These are phyloP conservation scores for Drosophila sordidapex DNA, from an alignment of 2,888 invertebrate species.

Conservation along the genomic window DNA sequence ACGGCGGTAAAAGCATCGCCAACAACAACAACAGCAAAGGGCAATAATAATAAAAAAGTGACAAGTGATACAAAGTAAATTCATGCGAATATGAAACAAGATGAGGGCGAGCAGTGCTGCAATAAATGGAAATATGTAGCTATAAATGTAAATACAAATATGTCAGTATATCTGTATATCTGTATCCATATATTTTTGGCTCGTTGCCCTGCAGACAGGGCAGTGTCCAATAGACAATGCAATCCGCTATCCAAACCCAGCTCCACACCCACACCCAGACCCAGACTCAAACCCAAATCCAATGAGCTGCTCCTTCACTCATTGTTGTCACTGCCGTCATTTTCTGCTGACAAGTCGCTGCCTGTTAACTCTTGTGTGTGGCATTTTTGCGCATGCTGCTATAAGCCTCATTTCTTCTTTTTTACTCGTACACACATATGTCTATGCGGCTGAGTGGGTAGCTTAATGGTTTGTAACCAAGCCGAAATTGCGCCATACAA, in stretches of 20 bases:
- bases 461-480: conserved; percentile 71
- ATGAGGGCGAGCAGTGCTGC: conserved; percentile 43
- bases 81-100: conserved; percentile 76
- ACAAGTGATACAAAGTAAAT: conserved; percentile 82
- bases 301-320: conserved; percentile 12
- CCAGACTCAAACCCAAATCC: background rate
- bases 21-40: conserved; percentile 42
- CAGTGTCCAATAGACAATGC: conserved; percentile 24
- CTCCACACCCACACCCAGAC: conserved; percentile 1
- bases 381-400: conserved; percentile 54
- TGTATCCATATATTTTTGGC: conserved; percentile 27
- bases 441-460: conserved; percentile 39
- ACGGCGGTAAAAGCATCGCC: conserved; percentile 45
- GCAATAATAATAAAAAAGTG: conserved; percentile 77
- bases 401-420: conserved; percentile 63
- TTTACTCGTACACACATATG: conserved; percentile 3
- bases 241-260: conserved; percentile 5
- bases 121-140: conserved; percentile 61
- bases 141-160: conserved; percentile 19
- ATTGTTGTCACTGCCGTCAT: conserved; percentile 14
- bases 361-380: conserved; percentile 52
- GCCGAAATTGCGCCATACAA: conserved; percentile 54
- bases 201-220: conserved; percentile 38
- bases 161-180: conserved; percentile 22
- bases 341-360: conserved; percentile 52